Conservation (phyloP, 2,113 vertebrate species). For the Pogonocichla stellata region DNA sequence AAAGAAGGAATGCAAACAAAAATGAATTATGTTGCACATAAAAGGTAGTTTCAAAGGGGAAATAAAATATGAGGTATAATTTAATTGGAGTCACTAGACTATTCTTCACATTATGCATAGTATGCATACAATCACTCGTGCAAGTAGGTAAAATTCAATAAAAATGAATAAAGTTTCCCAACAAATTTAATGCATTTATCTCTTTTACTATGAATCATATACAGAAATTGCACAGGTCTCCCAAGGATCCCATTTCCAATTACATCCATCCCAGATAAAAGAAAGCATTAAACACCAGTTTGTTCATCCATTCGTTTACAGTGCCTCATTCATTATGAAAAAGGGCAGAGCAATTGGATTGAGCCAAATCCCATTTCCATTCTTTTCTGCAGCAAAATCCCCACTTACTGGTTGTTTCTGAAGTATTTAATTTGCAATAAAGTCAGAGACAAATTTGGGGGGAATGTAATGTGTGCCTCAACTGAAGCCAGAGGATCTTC, state of each 20-base stretch:
- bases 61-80: neutral
- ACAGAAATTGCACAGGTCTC: neutral
- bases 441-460: neutral
- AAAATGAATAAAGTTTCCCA: constrained; percentile 3
- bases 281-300: neutral
- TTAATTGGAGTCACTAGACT: constrained; percentile 27
- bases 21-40: neutral
- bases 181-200: constrained; percentile 8
- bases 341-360: neutral
- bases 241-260: constrained; percentile 5
- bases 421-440: neutral
- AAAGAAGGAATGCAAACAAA: neutral
- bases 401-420: neutral
- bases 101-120: neutral
- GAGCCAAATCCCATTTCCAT: neutral
- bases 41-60: neutral
- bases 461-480: too few relatives aligned
- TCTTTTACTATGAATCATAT: neutral
- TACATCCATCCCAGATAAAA: constrained; percentile 5
- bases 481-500: neutral
- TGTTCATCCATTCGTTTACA: neutral
- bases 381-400: neutral
- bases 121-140: neutral
- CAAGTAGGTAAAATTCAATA: constrained; percentile 19
- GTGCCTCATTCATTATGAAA: neutral